Conservation (phyloP, 2,113 vertebrate genomes). For the Astatoreochromis straeleni region DNA sequence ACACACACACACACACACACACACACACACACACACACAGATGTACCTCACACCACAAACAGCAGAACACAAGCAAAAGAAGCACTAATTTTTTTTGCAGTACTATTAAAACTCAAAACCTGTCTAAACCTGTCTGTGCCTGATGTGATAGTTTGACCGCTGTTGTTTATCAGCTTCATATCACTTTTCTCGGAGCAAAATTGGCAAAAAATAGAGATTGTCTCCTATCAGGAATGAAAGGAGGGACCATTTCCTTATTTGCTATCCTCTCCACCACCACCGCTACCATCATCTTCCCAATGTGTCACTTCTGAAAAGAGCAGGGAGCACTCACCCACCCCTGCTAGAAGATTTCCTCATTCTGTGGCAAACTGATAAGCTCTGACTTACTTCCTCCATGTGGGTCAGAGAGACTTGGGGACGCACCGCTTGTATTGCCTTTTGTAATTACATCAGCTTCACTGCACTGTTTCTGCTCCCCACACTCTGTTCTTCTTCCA, state of each 20-base stretch:
- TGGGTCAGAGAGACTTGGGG: slow-evolving; percentile 57
- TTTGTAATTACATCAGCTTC: slow-evolving; percentile 66
- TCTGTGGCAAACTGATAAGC: slow-evolving; percentile 61
- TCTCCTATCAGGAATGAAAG: background rate
- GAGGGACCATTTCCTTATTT: slow-evolving; percentile 27
- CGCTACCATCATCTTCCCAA: slow-evolving; percentile 14
- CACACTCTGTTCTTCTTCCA: slow-evolving; percentile 3
- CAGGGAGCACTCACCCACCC: slow-evolving; percentile 30
- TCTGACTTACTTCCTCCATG: slow-evolving; percentile 58
- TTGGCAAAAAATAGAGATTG: background rate
- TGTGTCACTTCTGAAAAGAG: slow-evolving; percentile 47
- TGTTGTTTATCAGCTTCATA: background rate
- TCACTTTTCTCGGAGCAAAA: background rate
- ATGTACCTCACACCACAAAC: background rate
- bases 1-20: background rate
- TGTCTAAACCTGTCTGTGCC: background rate
- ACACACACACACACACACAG: background rate
- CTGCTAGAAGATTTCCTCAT: slow-evolving; percentile 36
- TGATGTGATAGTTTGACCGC: background rate
- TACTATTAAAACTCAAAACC: background rate
- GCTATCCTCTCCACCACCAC: slow-evolving; percentile 3
- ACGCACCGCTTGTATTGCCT: slow-evolving; percentile 46
- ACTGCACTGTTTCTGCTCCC: slow-evolving; percentile 39
- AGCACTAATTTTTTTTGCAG: background rate
- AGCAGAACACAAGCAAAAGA: background rate